These are phyloP conservation scores for Noctua janthina DNA, from an alignment of 2,888 invertebrate genomes.

Conservation along the genomic window DNA sequence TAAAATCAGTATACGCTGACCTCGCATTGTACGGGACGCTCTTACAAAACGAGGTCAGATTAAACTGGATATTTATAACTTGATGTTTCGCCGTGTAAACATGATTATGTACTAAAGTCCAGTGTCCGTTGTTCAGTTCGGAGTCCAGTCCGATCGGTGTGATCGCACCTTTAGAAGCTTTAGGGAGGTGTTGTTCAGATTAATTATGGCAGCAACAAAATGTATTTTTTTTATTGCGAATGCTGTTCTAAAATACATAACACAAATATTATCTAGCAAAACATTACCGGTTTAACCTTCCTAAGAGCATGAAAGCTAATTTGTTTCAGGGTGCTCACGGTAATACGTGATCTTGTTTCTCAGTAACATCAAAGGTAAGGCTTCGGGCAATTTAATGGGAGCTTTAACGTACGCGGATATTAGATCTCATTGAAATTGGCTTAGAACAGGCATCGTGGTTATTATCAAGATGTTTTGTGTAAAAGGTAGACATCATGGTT, in stretches of 20 bases:
- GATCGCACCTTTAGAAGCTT: too few species aligned
- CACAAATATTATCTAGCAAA: background rate
- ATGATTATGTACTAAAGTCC: too few species aligned
- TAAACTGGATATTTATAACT: too few species aligned
- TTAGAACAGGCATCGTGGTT: background rate
- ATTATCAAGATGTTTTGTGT: slow-evolving; percentile 1
- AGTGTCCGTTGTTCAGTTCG: too few species aligned
- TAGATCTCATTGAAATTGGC: slow-evolving; percentile 43
- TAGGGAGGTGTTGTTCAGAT: background rate
- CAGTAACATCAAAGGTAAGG: slow-evolving; percentile 54
- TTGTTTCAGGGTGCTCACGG: slow-evolving; percentile 47
- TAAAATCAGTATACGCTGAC: too few species aligned
- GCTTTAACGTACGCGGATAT: slow-evolving; percentile 22
- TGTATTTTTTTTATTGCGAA: background rate
- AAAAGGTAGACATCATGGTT: background rate
- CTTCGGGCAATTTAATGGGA: slow-evolving; percentile 33
- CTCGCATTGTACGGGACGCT: too few species aligned
- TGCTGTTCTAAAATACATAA: background rate
- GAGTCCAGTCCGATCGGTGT: too few species aligned
- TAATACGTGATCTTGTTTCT: slow-evolving; percentile 48
- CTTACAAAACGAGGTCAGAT: too few species aligned
- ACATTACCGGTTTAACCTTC: slow-evolving; percentile 9
- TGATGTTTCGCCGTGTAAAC: too few species aligned
- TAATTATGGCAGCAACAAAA: background rate
- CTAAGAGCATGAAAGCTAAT: slow-evolving; percentile 53